Evolutionary conservation across 2,113 vertebrate genomes (phyloP), one percentile per base, ranked within the genome.

Genomic region (Myotis brandtii): DNA sequence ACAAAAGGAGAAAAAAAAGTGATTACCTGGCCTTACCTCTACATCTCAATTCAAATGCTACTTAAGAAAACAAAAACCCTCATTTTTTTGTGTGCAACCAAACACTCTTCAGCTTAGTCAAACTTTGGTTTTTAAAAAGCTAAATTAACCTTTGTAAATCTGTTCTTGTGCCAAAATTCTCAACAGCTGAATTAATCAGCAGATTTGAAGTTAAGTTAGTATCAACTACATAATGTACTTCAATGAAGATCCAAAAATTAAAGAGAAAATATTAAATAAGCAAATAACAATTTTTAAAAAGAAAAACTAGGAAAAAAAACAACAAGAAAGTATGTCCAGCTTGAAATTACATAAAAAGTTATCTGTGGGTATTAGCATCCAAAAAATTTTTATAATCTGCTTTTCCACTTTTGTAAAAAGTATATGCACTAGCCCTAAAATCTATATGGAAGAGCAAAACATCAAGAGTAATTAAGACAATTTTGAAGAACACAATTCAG

Each of bases 1-100:
- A 98, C 98, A 98, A 98, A 98, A 98, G 96, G 95, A 95, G 96
- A 97, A 98, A 97, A 98, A 96, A 98, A 98, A 98, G 97, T 88
- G 89, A 98, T 98, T 98, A 99, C 98, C 98, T 98, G 98, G 95
- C 83, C 95, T 98, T 97, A 98, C 98, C 96, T 97, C 95, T 27
- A 95, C 98, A 97, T 97, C 95, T 96, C 96, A 97, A 98, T 98
- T 97, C 97, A 97, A 97, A 96, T 82, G 90, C 92, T 86, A 91
- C 88, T 97, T 92, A 92, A 87, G 85, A 96, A 96, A 97, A 95
- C 80, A 95, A 95, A 95, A 84, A 17, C 10, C 81, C 30, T 62
- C 66, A 34, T 17, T 73, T 87, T 93, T 86, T 89, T 89, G 94
- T 90, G 77, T 52, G 40, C 46, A 91, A 72, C 66, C n/a, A 21